Evolutionary conservation across 1,140 invertebrate species (phyloP).

Genomic region (Tetramorium parvispinum): DNA sequence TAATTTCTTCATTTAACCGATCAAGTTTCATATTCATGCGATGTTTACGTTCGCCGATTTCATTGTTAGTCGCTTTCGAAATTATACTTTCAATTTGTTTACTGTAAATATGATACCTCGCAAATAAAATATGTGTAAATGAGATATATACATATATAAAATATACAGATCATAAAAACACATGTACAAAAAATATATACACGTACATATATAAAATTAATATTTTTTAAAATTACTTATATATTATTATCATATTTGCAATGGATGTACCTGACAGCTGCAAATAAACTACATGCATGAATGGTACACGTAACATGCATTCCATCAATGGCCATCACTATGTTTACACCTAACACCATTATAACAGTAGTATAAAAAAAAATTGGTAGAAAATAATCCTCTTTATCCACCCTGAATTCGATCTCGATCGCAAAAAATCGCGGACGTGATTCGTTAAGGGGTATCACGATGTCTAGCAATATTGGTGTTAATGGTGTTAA

Average conservation of each 20-base stretch:
- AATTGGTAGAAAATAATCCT: conserved; percentile 6
- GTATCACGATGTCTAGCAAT: conserved; percentile 2
- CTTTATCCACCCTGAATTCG: conserved; percentile 23
- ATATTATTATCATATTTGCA: neutral
- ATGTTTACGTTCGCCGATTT: neutral
- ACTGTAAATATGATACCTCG: neutral
- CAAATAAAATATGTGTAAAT: too few relatives aligned
- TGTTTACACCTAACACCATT: neutral
- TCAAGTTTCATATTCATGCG: neutral
- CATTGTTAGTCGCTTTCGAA: neutral
- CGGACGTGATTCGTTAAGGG: conserved; percentile 26
- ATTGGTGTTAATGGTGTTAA: neutral
- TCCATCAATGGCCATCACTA: neutral
- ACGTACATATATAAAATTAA: too few relatives aligned
- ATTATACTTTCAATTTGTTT: conserved; percentile 14
- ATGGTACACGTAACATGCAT: neutral
- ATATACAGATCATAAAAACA: too few relatives aligned
- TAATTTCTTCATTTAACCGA: neutral
- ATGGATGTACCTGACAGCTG: neutral
- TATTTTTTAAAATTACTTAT: neutral
- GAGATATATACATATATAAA: too few relatives aligned
- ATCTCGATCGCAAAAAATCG: neutral
- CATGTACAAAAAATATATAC: too few relatives aligned
- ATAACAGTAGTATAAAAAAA: neutral
- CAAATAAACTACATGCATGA: conserved; percentile 43